Conservation (phyloP, 2,888 invertebrate species). For the Nipponacmea schrenckii region DNA sequence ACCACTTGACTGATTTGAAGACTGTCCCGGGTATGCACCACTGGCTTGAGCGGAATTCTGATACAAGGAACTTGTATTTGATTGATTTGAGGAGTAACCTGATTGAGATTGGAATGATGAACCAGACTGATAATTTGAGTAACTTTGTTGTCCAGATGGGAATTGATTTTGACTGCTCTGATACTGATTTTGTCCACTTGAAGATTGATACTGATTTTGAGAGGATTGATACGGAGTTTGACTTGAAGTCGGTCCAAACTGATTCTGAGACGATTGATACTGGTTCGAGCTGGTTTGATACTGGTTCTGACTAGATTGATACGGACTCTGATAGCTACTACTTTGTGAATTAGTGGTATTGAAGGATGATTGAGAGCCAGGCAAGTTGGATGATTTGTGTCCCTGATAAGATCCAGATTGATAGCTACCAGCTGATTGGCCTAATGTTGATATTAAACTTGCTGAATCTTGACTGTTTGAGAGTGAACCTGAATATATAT, state of each 20-base stretch:
- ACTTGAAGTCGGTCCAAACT: constrained; percentile 23
- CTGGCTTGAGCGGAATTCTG: constrained; percentile 31
- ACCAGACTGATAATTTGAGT: constrained; percentile 43
- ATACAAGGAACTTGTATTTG: constrained; percentile 23
- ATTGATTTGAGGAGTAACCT: constrained; percentile 34
- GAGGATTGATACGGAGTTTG: constrained; percentile 31
- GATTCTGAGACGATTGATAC: constrained; percentile 25
- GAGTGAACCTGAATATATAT: constrained; percentile 38
- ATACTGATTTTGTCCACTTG: constrained; percentile 32
- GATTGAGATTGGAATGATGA: constrained; percentile 56
- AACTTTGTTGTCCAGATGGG: constrained; percentile 22
- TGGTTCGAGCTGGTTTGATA: constrained; percentile 40
- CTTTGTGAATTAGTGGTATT: constrained; percentile 27
- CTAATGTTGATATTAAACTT: constrained; percentile 29
- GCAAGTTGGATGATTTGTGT: constrained; percentile 29
- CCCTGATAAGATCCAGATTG: constrained; percentile 35
- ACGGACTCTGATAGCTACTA: constrained; percentile 36
- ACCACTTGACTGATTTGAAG: constrained; percentile 36
- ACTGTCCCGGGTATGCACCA: constrained; percentile 8
- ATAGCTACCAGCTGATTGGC: constrained; percentile 31
- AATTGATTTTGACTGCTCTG: constrained; percentile 39
- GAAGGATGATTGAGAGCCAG: constrained; percentile 28
- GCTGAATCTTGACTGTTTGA: constrained; percentile 37
- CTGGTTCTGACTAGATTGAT: constrained; percentile 37
- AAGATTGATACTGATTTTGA: constrained; percentile 31